phyloP scores from a whole-genome alignment of 2,113 vertebrate genomes.

The Ailuropoda melanoleuca region DNA sequence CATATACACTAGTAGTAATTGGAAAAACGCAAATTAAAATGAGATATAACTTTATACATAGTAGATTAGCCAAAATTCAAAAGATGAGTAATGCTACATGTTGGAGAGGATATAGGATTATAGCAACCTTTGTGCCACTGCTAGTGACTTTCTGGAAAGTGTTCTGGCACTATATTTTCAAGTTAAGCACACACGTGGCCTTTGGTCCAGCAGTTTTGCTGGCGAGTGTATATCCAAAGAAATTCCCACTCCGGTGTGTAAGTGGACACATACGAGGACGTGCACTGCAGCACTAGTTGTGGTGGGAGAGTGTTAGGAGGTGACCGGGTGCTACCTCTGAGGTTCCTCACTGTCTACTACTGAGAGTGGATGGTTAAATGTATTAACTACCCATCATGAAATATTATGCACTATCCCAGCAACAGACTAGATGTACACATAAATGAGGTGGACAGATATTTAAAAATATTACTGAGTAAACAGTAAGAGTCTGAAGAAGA shows the following conservation, averaged over 20 bases:
- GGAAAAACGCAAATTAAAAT: constrained; percentile 30
- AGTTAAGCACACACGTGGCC: background rate
- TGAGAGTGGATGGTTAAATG: background rate
- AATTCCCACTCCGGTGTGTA: background rate
- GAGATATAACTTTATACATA: background rate
- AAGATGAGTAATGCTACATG: background rate
- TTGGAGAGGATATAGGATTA: background rate
- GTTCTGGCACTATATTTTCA: background rate
- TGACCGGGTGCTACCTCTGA: background rate
- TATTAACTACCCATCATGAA: background rate
- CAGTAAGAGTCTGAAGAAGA: background rate
- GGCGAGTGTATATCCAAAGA: background rate
- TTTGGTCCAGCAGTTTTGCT: background rate
- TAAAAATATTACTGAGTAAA: background rate
- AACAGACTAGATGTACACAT: background rate
- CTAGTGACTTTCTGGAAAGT: background rate
- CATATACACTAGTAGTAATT: background rate
- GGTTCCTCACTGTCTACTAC: background rate
- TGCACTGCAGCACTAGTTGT: background rate
- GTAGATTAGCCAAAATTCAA: background rate
- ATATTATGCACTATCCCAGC: background rate
- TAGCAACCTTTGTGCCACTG: background rate
- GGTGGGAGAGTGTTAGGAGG: background rate
- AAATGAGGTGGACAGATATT: background rate
- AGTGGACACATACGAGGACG: background rate